Evolutionary conservation across 2,113 vertebrate species (phyloP).

Genomic region (Piaya cayana): DNA sequence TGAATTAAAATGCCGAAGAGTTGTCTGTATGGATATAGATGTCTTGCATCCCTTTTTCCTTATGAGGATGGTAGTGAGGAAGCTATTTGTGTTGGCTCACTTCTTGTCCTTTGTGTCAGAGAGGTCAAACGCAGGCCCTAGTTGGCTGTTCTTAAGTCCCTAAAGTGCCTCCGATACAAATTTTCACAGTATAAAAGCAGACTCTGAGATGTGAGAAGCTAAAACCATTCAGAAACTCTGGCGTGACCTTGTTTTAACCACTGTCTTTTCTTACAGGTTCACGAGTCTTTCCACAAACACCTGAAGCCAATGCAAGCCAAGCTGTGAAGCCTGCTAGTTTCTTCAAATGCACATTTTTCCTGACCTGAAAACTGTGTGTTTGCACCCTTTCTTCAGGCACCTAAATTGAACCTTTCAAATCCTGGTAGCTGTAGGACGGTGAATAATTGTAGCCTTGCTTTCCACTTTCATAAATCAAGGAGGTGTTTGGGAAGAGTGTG

Average conservation of each 20-base stretch:
- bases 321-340: constrained; percentile 77
- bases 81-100: not conserved
- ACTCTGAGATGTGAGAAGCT: not conserved
- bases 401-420: constrained; percentile 20
- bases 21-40: not conserved
- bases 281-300: constrained; percentile 91
- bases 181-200: not conserved
- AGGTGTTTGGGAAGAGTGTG: constrained; percentile 10
- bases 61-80: not conserved
- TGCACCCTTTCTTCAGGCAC: not conserved
- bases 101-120: not conserved
- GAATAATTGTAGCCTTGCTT: constrained; percentile 57
- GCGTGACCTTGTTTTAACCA: not conserved
- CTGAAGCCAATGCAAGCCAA: constrained; percentile 92
- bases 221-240: not conserved
- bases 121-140: not conserved
- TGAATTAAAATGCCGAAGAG: not conserved
- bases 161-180: not conserved
- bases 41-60: not conserved
- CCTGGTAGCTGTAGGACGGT: constrained; percentile 54
- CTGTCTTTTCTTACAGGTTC: constrained; percentile 80
- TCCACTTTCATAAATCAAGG: constrained; percentile 6
- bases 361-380: not conserved
- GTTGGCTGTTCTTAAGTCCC: not conserved
- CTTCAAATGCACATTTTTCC: not conserved